Base-by-base conservation (phyloP, 2,797 vertebrate species). In the Picus viridis region DNA sequence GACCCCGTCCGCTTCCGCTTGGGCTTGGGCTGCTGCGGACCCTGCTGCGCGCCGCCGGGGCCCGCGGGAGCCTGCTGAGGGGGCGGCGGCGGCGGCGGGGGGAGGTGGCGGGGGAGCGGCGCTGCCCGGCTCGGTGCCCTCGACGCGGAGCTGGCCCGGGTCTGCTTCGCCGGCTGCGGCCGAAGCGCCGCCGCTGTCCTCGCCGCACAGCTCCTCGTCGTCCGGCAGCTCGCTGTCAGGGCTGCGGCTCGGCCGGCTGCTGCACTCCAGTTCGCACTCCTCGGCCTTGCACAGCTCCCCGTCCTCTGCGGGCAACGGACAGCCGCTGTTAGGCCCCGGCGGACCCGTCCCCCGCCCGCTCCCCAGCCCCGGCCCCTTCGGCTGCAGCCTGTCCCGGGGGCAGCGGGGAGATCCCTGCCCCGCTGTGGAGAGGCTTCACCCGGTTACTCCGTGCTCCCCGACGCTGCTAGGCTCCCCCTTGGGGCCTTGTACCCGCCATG, bases 1-100 rank as follows among this genome's bases (percentile, higher is more conserved):
- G 99, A 99, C 75, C 99, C 99, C 6, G 98, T 98, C 82, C 99
- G 98, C 97, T 99, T 99, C 92, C 99, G 98, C 97, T 99, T 99
- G 89, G 98, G 98, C 78, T 99, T 99, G 69, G 96, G 94, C 10
- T 97, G 82, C 47, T 96, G 97, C 53, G 53, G 53, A 54, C 24
- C 53, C 26, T 54, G 53, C 53, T 54, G 53, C 10, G 47, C 19
- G 47, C 18, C 97, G 97, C 54, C n/a, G 82, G 95, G 23, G 23
- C 89, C 41, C 49, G 82, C 6, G 95, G 85, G 45, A 47, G 45
- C 45, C 5, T 43, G 84, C 36, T 70, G 95, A 17, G 65, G 94
- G 6, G 61, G 61, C 5, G 96, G 85, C 6, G 47, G 84, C n/a
- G 75, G 95, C 16, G 67, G 94, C 85, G 84, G 85, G 91, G 13